phyloP scores from a whole-genome alignment of 2,113 vertebrate genomes.

The Pelobates fuscus region DNA sequence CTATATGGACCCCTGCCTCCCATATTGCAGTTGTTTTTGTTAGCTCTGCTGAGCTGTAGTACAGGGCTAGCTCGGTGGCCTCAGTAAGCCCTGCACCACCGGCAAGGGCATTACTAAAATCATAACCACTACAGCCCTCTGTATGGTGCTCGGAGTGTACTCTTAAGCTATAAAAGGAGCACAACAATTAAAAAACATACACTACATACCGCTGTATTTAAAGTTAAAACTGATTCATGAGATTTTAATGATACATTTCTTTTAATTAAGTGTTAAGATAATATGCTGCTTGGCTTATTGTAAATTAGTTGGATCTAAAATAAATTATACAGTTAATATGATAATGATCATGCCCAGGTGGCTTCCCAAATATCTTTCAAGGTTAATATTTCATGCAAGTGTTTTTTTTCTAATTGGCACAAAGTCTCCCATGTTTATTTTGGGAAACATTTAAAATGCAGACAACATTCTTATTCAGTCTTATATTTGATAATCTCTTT shows the following conservation, averaged over 20 bases:
- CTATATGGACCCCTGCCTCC: too few species aligned
- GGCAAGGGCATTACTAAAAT: too few species aligned
- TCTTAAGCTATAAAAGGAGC: background rate
- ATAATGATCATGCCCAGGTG: background rate
- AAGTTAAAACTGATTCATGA: background rate
- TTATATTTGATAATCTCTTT: slow-evolving; percentile 6
- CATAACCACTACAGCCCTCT: too few species aligned
- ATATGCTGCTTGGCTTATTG: background rate
- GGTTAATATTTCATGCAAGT: background rate
- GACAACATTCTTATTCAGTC: background rate
- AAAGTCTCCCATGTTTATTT: background rate
- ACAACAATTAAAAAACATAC: background rate
- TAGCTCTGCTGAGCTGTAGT: too few species aligned
- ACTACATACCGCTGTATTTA: background rate
- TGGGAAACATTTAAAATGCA: background rate
- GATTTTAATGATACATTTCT: background rate
- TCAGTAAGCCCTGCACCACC: too few species aligned
- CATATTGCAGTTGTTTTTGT: too few species aligned
- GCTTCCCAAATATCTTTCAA: background rate
- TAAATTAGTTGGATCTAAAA: background rate
- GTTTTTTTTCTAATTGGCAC: background rate
- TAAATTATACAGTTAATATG: background rate
- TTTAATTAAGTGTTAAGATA: background rate
- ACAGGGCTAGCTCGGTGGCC: too few species aligned
- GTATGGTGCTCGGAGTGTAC: too few species aligned